These are phyloP conservation scores for Misgurnus mizolepis DNA, from an alignment of 2,113 vertebrate species.

Conservation along the genomic window DNA sequence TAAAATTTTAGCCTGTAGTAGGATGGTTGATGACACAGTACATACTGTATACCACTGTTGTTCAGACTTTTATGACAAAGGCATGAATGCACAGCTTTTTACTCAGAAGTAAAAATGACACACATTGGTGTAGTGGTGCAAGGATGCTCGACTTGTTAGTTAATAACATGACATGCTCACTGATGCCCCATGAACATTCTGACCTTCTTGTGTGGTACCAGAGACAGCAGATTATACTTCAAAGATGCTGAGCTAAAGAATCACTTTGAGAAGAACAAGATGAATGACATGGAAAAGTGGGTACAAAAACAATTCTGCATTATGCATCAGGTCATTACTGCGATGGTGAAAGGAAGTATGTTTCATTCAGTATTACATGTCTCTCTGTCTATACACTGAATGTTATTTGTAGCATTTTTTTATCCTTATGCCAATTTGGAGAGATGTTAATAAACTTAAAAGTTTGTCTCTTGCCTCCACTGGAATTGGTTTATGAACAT, in stretches of 20 bases:
- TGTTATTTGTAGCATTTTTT: conserved; percentile 6
- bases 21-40: not conserved
- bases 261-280: not conserved
- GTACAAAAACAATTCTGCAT: not conserved
- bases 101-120: not conserved
- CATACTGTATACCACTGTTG: not conserved
- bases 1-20: not conserved
- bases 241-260: not conserved
- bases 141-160: not conserved
- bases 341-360: not conserved
- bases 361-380: not conserved
- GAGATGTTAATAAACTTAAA: conserved; percentile 41
- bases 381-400: conserved; percentile 9
- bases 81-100: not conserved
- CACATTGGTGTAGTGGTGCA: not conserved
- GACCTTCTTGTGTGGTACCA: not conserved
- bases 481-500: not conserved
- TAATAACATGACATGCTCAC: not conserved
- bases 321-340: not conserved
- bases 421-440: conserved; percentile 8
- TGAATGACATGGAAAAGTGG: not conserved
- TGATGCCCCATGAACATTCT: not conserved
- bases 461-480: conserved; percentile 5
- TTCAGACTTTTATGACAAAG: not conserved
- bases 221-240: not conserved